Conservation (phyloP, 92 coral and sea anemone genomes). For the Phenganax subtilis region DNA sequence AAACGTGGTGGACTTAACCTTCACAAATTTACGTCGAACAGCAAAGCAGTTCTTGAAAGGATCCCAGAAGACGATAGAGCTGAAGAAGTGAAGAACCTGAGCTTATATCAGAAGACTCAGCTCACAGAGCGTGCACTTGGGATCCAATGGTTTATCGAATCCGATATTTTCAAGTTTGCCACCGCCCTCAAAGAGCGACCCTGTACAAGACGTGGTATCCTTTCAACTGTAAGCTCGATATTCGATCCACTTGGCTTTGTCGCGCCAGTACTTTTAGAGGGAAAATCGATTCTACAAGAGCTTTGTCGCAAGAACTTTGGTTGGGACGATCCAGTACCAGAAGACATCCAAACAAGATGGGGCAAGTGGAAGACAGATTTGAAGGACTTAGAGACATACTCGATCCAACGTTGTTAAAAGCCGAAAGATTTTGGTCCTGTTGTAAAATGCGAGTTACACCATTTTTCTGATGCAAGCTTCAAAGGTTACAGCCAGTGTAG, state of each 20-base stretch:
- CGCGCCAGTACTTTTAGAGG: conserved; percentile 52
- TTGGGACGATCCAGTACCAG: conserved; percentile 55
- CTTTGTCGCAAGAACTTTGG: conserved; percentile 43
- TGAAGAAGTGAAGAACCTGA: conserved; percentile 37
- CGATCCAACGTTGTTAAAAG: conserved; percentile 44
- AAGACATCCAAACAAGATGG: conserved; percentile 45
- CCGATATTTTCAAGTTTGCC: conserved; percentile 41
- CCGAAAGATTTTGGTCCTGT: conserved; percentile 44
- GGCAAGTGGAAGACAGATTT: conserved; percentile 40
- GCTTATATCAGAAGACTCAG: not conserved
- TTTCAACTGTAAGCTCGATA: conserved; percentile 25
- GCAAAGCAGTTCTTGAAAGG: conserved; percentile 40
- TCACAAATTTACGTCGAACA: conserved; percentile 42
- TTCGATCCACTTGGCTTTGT: conserved; percentile 58
- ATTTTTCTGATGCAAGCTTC: conserved; percentile 54
- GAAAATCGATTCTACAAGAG: conserved; percentile 43
- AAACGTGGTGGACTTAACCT: conserved; percentile 42
- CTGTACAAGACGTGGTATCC: conserved; percentile 43
- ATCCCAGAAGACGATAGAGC: conserved; percentile 36
- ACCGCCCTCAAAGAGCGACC: conserved; percentile 37
- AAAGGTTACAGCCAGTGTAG: conserved; percentile 38
- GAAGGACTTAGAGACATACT: not conserved
- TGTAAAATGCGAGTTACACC: conserved; percentile 25
- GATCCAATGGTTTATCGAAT: conserved; percentile 44
- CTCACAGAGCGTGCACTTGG: conserved; percentile 36